Conservation (phyloP, 1,140 invertebrate genomes). For the Dreissena rostriformis region DNA sequence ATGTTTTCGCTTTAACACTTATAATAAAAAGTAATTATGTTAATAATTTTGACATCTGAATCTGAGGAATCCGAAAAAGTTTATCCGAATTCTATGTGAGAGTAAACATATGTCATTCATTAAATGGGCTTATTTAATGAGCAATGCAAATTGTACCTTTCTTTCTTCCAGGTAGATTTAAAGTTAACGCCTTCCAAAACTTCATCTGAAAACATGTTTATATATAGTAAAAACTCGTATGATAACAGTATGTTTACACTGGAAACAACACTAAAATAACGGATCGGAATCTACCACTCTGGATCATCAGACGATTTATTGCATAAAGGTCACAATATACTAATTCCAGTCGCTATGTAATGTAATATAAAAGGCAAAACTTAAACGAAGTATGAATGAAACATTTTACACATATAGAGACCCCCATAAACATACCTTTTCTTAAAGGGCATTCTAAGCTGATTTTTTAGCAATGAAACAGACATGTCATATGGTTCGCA, state of each 20-base stretch:
- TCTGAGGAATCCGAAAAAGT: background rate
- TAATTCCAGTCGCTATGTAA: background rate
- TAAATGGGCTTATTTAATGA: background rate
- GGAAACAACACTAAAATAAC: slow-evolving; percentile 6
- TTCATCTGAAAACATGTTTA: slow-evolving; percentile 50
- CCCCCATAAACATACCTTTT: background rate
- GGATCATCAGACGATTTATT: no score
- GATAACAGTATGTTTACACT: background rate
- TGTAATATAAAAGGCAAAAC: background rate
- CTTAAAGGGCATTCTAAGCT: background rate
- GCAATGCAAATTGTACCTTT: slow-evolving; percentile 14
- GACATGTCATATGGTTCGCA: background rate
- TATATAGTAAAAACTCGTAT: background rate
- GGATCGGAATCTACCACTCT: background rate
- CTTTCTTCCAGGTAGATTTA: slow-evolving; percentile 55
- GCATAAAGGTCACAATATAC: background rate
- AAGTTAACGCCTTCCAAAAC: slow-evolving; percentile 41
- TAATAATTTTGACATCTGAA: background rate
- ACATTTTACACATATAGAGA: background rate
- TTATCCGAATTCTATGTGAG: background rate
- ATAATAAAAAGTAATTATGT: background rate
- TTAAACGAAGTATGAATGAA: background rate
- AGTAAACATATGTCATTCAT: background rate
- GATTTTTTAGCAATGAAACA: background rate
- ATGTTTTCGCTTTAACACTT: background rate